Evolutionary conservation across 1,140 invertebrate genomes (phyloP).

Genomic region (Microvelia longipes): DNA sequence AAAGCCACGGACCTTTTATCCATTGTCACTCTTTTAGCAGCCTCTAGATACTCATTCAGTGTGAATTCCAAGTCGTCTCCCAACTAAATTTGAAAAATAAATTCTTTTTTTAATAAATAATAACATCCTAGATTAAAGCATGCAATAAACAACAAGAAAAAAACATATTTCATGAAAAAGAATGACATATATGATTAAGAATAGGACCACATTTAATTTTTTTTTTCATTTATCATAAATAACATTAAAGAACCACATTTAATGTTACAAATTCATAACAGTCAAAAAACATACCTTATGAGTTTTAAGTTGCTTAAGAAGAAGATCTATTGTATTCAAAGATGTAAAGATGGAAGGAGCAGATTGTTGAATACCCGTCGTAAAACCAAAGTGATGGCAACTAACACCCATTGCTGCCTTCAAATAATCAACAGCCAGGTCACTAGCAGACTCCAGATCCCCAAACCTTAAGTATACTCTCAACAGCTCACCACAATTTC

Average conservation of each 20-base stretch:
- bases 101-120: neutral
- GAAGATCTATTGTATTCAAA: neutral
- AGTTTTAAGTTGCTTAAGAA: neutral
- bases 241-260: no score
- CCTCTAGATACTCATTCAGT: neutral
- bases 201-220: no score
- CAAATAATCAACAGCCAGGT: neutral
- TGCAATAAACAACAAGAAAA: no score
- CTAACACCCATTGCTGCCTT: neutral
- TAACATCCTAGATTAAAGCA: no score
- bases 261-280: no score
- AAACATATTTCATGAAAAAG: neutral
- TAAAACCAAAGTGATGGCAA: neutral
- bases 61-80: neutral
- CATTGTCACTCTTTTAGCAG: neutral
- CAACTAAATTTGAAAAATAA: neutral
- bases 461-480: neutral
- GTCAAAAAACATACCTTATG: neutral
- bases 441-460: neutral
- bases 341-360: neutral
- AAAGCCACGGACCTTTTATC: neutral
- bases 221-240: no score
- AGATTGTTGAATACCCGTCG: neutral
- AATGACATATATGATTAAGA: no score
- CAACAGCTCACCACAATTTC: neutral